These are phyloP conservation scores for Eupristina koningsbergeri DNA, from an alignment of 1,140 invertebrate species.

Conservation along the genomic window DNA sequence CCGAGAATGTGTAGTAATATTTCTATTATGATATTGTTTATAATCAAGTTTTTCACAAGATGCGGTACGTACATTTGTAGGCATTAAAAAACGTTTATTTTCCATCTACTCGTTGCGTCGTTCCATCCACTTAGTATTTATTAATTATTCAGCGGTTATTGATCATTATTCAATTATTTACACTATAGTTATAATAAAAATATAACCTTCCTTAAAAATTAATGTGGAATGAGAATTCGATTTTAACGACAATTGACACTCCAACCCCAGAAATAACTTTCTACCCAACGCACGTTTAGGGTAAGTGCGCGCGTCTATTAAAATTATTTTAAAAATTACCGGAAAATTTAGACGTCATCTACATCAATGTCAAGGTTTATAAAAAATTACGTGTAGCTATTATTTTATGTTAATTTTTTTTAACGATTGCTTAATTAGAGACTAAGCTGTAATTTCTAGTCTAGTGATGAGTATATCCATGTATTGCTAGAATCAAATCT, in stretches of 20 bases:
- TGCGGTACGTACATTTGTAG: no score
- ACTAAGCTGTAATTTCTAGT: no score
- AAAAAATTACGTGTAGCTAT: not conserved
- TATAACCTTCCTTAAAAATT: not conserved
- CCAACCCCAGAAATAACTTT: constrained; percentile 30
- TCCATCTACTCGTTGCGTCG: not conserved
- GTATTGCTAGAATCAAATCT: no score
- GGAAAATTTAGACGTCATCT: not conserved
- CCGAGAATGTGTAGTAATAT: no score
- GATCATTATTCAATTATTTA: not conserved
- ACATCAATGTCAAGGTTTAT: constrained; percentile 3
- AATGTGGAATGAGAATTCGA: not conserved
- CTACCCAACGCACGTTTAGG: not conserved
- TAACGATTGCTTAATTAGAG: not conserved
- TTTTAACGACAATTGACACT: not conserved
- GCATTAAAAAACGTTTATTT: not conserved
- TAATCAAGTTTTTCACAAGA: no score
- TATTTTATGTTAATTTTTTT: not conserved
- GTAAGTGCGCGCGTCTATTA: constrained; percentile 11
- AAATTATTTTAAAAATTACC: not conserved
- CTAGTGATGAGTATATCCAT: no score
- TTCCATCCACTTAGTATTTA: not conserved
- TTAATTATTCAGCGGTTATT: not conserved
- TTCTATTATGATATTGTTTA: no score
- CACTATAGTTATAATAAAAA: not conserved